phyloP scores from a whole-genome alignment of 1,140 invertebrate species.

The Aphis craccivora region DNA sequence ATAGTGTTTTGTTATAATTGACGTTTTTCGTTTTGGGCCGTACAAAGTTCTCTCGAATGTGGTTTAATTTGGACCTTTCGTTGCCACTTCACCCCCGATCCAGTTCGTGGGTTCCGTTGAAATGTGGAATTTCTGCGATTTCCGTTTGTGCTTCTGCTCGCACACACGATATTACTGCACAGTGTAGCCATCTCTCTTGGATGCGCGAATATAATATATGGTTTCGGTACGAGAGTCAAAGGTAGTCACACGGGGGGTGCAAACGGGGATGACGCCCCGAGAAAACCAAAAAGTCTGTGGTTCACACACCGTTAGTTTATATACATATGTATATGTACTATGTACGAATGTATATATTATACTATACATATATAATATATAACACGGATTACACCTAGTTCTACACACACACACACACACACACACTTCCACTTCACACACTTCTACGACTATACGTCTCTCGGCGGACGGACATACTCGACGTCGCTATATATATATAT shows the following conservation, averaged over 20 bases:
- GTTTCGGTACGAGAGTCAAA: not conserved
- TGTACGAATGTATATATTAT: not conserved
- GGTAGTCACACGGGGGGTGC: not conserved
- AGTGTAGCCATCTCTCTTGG: not conserved
- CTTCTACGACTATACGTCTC: not conserved
- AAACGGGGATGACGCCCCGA: not conserved
- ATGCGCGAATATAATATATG: not conserved
- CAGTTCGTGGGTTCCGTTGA: not conserved
- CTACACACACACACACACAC: not conserved
- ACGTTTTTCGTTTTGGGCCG: conserved; percentile 41
- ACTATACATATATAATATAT: not conserved
- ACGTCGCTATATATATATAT: not conserved
- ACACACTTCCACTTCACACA: not conserved
- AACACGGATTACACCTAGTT: not conserved
- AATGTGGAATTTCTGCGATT: conserved; percentile 49
- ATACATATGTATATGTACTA: not conserved
- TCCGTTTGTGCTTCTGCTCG: not conserved
- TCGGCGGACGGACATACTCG: not conserved
- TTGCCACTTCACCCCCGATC: not conserved
- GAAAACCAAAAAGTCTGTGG: conserved; percentile 16
- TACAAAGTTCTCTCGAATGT: conserved; percentile 21
- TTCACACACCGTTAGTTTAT: not conserved
- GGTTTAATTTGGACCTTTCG: conserved; percentile 32
- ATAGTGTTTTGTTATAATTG: conserved; percentile 40
- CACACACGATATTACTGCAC: not conserved